Base-by-base conservation (phyloP, 2,113 vertebrate genomes). In the Marmota monax region DNA sequence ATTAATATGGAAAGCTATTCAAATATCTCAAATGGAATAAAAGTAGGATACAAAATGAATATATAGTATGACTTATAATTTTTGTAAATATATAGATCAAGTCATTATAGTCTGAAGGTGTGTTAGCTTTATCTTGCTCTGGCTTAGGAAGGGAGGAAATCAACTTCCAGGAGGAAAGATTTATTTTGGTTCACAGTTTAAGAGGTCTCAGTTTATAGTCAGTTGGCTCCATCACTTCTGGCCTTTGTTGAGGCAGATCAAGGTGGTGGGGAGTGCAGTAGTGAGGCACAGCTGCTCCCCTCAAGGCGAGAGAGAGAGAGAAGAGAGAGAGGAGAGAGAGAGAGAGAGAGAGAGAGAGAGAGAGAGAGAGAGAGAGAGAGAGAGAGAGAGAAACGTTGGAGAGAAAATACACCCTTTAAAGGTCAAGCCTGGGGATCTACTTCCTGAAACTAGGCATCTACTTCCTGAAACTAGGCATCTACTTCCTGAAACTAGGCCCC, bases 1-100 rank as follows among this genome's bases (percentile, higher is more conserved):
- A 74, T 2, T 51, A 39, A 56, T 48, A 67, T 72, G 29, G 37
- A 65, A 91, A 73, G 23, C 42, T 91, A 58, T n/a, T 53, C 70
- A 95, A 96, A 88, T 72, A 84, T 61, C 22, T 88, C 88, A 84
- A 72, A n/a, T 79, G 45, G 67, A 80, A 61, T 87, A 73, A 86
- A 84, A 91, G 61, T 51, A 77, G 23, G n/a, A 56, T 76, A 84
- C 18, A 79, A 92, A 94, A 92, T 39, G 1, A 58, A 58, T 69
- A n/a, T 74, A 42, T n/a, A 69, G 17, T 77, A 72, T 92, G 23
- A 83, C 23, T 42, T 90, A 82, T 45, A 45, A 45, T 58, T 92
- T 95, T 72, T 92, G 3, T 79, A 84, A 93, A 79, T 88, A 79
- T 34, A n/a, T 42, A 92, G 7, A 88, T 91, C 72, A 79, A 67